Evolutionary conservation across 2,888 invertebrate genomes (phyloP).

Genomic region (Tigriopus californicus): DNA sequence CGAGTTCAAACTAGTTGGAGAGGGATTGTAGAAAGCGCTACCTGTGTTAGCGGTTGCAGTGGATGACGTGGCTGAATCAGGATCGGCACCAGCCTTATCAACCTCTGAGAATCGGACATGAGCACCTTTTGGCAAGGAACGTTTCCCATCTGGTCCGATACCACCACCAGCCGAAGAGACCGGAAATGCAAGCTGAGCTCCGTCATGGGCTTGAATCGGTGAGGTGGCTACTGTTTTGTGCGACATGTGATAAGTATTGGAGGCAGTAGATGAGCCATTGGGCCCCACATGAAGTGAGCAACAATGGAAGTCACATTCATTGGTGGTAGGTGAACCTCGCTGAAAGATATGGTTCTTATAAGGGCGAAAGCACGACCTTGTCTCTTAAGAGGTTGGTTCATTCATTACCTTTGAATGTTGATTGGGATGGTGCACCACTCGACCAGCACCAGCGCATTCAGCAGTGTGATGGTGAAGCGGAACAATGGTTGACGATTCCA

Average conservation of each 20-base stretch:
- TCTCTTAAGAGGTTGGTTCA: too few species aligned
- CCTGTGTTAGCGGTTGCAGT: too few species aligned
- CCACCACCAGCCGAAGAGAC: background rate
- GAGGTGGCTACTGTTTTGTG: conserved; percentile 59
- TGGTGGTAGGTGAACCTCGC: conserved; percentile 19
- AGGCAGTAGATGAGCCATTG: background rate
- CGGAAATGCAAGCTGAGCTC: background rate
- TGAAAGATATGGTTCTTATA: conserved; percentile 4
- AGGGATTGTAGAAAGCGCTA: too few species aligned
- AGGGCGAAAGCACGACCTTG: too few species aligned
- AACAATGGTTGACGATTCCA: conserved; percentile 50
- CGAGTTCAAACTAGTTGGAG: too few species aligned
- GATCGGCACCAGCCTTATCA: background rate
- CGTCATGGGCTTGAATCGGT: conserved; percentile 42
- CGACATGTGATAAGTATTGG: background rate
- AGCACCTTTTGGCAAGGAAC: conserved; percentile 14
- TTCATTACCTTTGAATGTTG: background rate
- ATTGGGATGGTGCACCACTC: conserved; percentile 35
- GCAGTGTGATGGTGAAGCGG: conserved; percentile 60
- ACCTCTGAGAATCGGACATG: conserved; percentile 11
- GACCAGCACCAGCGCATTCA: conserved; percentile 46
- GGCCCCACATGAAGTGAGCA: conserved; percentile 69
- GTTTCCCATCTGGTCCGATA: background rate
- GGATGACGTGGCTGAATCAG: background rate
- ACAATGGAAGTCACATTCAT: conserved; percentile 86